phyloP scores from a whole-genome alignment of 2,888 invertebrate genomes.

The Pseudanteris insignis region DNA sequence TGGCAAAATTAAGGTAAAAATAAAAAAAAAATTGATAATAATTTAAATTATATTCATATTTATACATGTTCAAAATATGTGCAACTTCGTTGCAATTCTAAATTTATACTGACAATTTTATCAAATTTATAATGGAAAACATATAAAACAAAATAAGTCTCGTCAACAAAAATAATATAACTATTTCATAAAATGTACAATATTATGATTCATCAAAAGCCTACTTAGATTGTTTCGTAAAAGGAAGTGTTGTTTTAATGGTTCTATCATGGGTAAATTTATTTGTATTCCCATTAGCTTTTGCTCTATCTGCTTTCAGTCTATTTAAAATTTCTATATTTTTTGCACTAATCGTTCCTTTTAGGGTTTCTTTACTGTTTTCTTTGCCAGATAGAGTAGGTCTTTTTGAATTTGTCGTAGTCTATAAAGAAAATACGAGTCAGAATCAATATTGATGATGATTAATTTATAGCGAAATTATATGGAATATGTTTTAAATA shows the following conservation, averaged over 20 bases:
- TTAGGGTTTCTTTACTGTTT: constrained; percentile 50
- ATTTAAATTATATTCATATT: no score
- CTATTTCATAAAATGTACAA: neutral
- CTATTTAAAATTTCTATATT: constrained; percentile 61
- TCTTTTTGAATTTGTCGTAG: no score
- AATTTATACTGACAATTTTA: neutral
- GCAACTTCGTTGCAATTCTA: neutral
- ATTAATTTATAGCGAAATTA: no score
- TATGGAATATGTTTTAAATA: no score
- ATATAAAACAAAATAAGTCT: no score
- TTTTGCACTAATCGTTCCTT: constrained; percentile 57
- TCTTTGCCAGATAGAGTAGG: constrained; percentile 52
- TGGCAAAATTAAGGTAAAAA: neutral
- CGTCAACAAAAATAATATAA: neutral
- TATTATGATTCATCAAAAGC: constrained; percentile 14
- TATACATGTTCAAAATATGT: neutral
- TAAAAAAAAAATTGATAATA: neutral
- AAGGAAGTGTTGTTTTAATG: constrained; percentile 1
- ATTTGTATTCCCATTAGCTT: constrained; percentile 5
- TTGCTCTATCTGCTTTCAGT: constrained; percentile 54
- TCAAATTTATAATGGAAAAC: neutral
- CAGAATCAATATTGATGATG: no score
- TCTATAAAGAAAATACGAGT: no score
- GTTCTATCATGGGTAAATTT: neutral
- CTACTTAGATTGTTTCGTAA: constrained; percentile 4